Evolutionary conservation across 2,797 vertebrate species (phyloP).

Genomic region (Pogonophryne albipinna): DNA sequence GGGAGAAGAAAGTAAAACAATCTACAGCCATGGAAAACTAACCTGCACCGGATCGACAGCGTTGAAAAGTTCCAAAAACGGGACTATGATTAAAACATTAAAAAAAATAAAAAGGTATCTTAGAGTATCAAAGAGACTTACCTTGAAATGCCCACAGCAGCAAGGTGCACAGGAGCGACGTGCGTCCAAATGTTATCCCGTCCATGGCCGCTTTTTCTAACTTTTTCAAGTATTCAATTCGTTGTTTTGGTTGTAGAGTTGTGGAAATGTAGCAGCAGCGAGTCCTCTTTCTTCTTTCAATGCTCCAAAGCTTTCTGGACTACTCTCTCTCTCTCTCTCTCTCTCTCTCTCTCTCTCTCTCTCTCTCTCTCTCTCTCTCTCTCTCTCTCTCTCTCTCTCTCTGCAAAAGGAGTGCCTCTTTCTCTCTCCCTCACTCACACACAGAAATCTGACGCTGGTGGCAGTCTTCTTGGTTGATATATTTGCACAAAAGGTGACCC

Average conservation of each 20-base stretch:
- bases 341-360: constrained; percentile 50
- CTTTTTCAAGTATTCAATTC: constrained; percentile 66
- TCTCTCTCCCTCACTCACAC: constrained; percentile 48
- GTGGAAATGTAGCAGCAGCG: constrained; percentile 51
- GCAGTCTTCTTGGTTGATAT: constrained; percentile 85
- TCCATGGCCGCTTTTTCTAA: constrained; percentile 72
- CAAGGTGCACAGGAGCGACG: constrained; percentile 78
- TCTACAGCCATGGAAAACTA: constrained; percentile 15
- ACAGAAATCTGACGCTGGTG: constrained; percentile 86
- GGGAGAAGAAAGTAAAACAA: constrained; percentile 11
- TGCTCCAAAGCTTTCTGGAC: constrained; percentile 59
- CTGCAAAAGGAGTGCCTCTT: not conserved
- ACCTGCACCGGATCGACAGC: not conserved
- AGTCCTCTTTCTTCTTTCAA: constrained; percentile 64
- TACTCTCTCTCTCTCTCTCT: constrained; percentile 55
- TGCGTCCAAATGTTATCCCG: constrained; percentile 72
- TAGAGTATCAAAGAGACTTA: constrained; percentile 52
- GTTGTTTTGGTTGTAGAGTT: constrained; percentile 26
- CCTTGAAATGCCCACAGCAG: constrained; percentile 77
- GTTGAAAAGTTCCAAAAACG: constrained; percentile 9
- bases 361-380: constrained; percentile 51
- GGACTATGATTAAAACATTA: too few species aligned
- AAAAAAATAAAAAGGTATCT: not conserved
- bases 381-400: constrained; percentile 53
- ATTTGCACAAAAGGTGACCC: constrained; percentile 87